Evolutionary conservation across 2,113 vertebrate species (phyloP), one percentile per base, ranked within the genome.

Genomic region (Desmodus rotundus): DNA sequence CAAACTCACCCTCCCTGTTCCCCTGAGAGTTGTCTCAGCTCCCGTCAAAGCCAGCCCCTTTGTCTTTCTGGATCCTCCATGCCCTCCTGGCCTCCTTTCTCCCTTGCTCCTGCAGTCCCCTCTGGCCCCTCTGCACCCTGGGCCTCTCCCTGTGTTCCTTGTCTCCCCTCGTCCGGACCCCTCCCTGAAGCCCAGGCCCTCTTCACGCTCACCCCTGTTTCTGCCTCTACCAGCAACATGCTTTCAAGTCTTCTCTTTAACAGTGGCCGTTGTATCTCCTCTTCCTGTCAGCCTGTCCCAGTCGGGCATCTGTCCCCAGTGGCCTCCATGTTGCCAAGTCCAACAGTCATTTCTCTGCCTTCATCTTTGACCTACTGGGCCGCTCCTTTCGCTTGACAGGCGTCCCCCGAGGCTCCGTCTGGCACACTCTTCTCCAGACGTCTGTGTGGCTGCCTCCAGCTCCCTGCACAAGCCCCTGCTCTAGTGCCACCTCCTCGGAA

Each of bases 1-100:
- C 43, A 3, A 0, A 4, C 19, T 2, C 31, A 6, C 1, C 16
- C 7, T 33, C 5, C 15, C 17, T 12, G 19, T 6, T 24, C 12
- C 41, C 45, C 56, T 11, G 3, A 38, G 28, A 54, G 20, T 3
- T 0, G 0, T 45, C 22, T 68, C 31, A 1, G 9, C 41, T 31
- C n/a, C n/a, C 31, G 13, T 2, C 63, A 1, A 3, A n/a, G 20
- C 70, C 19, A 24, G 28, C n/a, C 22, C 36, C 47, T 31, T 33
- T 14, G 33, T 58, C 33, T 82, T 77, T 87, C 67, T 15, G 24
- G 47, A 80, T 20, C 45, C 16, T 41, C n/a, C 41, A 33, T 12
- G 3, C 33, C 47, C 82, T 33, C 26, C 56, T 36, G 10, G 11
- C 41, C 20, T 47, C 36, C 67, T 22, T 22, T n/a, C 1, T 2